Evolutionary conservation across 2,888 invertebrate genomes (phyloP), one percentile per base, ranked within the genome.

Genomic region (Dicranocentrus wangi): DNA sequence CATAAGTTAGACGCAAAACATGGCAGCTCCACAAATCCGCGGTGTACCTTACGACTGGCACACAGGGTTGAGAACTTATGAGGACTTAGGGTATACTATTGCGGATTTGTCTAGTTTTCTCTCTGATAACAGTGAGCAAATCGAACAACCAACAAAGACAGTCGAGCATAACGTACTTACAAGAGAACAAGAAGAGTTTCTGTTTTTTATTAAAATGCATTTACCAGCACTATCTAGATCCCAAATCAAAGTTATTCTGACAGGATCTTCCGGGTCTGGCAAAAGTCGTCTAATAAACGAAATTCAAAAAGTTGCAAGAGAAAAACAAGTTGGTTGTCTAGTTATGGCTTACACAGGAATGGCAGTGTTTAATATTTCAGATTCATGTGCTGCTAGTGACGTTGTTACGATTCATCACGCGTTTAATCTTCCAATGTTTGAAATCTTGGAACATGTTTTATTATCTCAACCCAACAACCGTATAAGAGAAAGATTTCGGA

Each of bases 131-230:
- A 5, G n/a, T n/a, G n/a, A n/a, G n/a, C n/a, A n/a, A n/a, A n/a
- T n/a, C n/a, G n/a, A n/a, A n/a, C n/a, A n/a, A 7, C 7, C 53
- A n/a, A 53, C 5, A 7, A 17, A 53, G 7, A n/a, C n/a, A n/a
- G n/a, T 13, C 15, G 10, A 15, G 10, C 53, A 17, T 5, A n/a
- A 13, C 7, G 10, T 53, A 10, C 32, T 58, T 58, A 58, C 58
- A 58, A 5, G 3, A 15, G 58, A 58, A 15, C 58, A 58, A 23
- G 5, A 21, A 13, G 58, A 58, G 58, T 58, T 58, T 58, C 21
- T 58, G 5, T 3, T 5, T 13, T 25, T 19, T 15, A 58, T 58
- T 8, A 23, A 58, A 21, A 7, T 23, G 2, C 21, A 23, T 8
- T 8, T 58, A 19, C 21, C 58, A 58, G 25, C 8, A 19, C 5